Evolutionary conservation across 2,113 vertebrate species (phyloP).

Genomic region (Melanerpes formicivorus): DNA sequence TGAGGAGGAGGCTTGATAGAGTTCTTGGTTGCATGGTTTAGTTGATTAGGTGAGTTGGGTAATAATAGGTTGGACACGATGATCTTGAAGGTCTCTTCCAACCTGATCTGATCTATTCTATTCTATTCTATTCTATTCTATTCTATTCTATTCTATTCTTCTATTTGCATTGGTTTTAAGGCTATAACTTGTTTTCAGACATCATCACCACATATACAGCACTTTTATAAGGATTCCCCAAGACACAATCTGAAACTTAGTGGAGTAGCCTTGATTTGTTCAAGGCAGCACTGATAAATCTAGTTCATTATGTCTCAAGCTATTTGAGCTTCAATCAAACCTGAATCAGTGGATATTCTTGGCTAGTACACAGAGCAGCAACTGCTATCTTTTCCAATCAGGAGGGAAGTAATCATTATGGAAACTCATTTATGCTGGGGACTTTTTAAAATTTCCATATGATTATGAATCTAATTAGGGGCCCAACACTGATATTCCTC

Average conservation of each 20-base stretch:
- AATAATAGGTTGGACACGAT: no score
- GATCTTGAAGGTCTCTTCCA: no score
- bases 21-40: no score
- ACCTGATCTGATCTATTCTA: no score
- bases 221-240: background rate
- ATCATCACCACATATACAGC: background rate
- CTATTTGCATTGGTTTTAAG: background rate
- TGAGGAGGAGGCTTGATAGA: no score
- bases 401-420: background rate
- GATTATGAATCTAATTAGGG: constrained; percentile 48
- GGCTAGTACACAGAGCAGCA: background rate
- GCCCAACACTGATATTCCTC: background rate
- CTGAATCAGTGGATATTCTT: background rate
- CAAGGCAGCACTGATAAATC: background rate
- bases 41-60: no score
- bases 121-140: no score
- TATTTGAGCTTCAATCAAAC: constrained; percentile 10
- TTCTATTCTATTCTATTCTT: no score
- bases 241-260: background rate
- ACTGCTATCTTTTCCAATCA: constrained; percentile 21
- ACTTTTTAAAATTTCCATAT: constrained; percentile 24
- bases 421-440: background rate
- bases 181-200: background rate
- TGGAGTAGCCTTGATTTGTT: background rate
- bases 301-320: background rate